A percentile compares a stretch with the other conserved stretches of the same genome.
phyloP scores from a whole-genome alignment of 2,888 invertebrate genomes.

The Noctua pronuba region DNA sequence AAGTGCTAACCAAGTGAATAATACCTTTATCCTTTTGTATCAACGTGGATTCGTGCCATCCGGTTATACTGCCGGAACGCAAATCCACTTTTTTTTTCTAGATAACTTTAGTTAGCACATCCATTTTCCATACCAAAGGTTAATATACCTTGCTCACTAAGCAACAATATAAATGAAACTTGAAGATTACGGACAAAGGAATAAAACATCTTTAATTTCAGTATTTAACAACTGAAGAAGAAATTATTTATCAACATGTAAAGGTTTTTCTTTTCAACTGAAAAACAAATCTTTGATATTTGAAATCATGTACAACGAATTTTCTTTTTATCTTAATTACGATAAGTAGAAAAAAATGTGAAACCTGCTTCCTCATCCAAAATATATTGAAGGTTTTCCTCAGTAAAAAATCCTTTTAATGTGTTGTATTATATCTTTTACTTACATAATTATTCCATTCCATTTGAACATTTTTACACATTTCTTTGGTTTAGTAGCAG shows the following conservation, averaged over 20 bases:
- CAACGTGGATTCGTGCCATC: neutral
- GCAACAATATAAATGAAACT: neutral
- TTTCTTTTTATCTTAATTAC: conserved; percentile 1
- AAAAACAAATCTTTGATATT: neutral
- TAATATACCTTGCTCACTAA: neutral
- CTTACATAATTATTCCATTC: neutral
- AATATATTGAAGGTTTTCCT: neutral
- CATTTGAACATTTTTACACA: neutral
- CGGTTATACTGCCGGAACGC: neutral
- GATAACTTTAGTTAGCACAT: neutral
- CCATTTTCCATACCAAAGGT: neutral
- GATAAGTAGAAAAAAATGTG: neutral
- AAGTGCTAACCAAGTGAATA: neutral
- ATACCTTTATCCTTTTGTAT: neutral
- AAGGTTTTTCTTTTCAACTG: neutral
- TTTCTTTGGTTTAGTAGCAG: neutral
- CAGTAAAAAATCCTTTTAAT: conserved; percentile 30
- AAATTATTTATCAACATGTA: neutral
- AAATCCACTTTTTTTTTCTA: neutral
- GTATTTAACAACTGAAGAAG: neutral
- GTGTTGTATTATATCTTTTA: conserved; percentile 12
- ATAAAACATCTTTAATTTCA: neutral
- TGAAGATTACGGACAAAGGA: neutral
- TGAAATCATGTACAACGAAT: neutral
- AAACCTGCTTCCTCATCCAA: neutral